Conservation (phyloP, 2,113 vertebrate genomes). For the Cepphus grylle region DNA sequence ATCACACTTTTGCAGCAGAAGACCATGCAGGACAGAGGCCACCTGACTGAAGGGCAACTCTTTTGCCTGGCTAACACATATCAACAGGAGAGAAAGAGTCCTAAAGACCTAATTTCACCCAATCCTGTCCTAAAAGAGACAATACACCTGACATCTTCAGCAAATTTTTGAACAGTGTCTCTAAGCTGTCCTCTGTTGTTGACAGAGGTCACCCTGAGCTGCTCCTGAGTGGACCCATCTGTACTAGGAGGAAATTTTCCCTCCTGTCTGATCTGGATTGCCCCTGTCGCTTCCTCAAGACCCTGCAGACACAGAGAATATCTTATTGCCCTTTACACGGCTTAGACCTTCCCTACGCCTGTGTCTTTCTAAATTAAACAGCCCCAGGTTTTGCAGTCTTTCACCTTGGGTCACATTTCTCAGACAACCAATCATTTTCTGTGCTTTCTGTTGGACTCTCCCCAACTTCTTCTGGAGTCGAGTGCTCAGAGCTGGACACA, state of each 20-base stretch:
- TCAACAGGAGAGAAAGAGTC: neutral
- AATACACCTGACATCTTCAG: neutral
- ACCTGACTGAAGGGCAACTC: neutral
- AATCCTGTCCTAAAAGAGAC: neutral
- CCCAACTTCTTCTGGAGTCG: neutral
- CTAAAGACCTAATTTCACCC: neutral
- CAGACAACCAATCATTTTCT: neutral
- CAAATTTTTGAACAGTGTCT: neutral
- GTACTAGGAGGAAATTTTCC: neutral
- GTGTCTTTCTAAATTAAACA: neutral
- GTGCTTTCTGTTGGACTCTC: neutral
- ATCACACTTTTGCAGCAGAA: neutral
- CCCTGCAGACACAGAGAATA: neutral
- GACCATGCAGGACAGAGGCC: neutral
- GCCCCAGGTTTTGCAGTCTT: neutral
- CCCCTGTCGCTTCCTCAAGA: neutral
- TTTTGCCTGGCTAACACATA: neutral
- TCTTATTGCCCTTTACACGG: neutral
- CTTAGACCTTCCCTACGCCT: neutral
- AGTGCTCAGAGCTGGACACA: neutral
- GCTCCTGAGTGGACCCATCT: neutral
- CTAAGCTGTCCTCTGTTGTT: neutral
- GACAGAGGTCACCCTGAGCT: neutral
- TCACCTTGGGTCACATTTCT: neutral
- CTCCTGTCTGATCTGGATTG: neutral